Evolutionary conservation across 2,113 vertebrate species (phyloP), one percentile per base, ranked within the genome.

Genomic region (Strix uralensis): DNA sequence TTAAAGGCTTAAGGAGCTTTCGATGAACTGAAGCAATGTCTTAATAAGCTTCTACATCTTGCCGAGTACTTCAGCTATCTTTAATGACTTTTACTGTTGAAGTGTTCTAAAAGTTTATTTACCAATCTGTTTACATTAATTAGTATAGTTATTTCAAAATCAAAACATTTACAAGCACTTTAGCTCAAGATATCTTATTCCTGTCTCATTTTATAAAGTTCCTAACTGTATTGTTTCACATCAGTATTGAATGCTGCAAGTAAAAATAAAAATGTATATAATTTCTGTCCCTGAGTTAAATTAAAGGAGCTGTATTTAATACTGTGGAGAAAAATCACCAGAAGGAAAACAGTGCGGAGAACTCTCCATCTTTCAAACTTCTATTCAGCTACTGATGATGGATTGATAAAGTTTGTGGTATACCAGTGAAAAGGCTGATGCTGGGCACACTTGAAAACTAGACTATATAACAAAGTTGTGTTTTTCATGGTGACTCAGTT

Each of bases 1-100:
- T 94, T 96, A 96, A 95, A 95, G 87, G 52, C 90, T 75, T 94
- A 96, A 95, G 85, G 32, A 96, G 61, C 75, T 92, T 95, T 78
- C 86, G 82, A 93, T 91, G 70, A 96, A 94, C n/a, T 94, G 34
- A 38, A 86, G 29, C 47, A 54, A 15, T 63, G 6, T 91, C 57
- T 96, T 96, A 96, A 77, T 91, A 88, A 90, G 57, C 77, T 71
- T 73, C 88, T 91, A 23, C 42, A 80, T 88, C 71, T 97, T 92
- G 55, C 26, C 86, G 65, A 87, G 69, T 95, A 63, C 29, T 95
- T 93, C 71, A 90, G 95, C 80, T 89, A 21, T 67, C 57, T 90
- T 88, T 92, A 96, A 87, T 90, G 67, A 77, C 40, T 87, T 89
- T 58, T 86, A 55, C 25, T 94, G 38, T 84, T 86, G 38, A 92